phyloP scores from a whole-genome alignment of 2,888 invertebrate species.

The Hetaerina titia region DNA sequence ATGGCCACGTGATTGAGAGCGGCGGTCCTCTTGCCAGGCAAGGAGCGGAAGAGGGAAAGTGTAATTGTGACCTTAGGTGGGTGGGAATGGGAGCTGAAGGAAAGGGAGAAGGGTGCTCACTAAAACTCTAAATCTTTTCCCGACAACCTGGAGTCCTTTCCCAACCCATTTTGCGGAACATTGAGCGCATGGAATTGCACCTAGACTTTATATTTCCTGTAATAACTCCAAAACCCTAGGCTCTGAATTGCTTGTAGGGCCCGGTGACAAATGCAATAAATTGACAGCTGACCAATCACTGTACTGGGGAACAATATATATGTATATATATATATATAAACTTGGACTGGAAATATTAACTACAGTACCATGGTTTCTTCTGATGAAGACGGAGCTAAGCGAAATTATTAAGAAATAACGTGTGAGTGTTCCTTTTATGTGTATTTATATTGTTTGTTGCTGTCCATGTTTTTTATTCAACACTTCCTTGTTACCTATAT shows the following conservation, averaged over 20 bases:
- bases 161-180: conserved; percentile 17
- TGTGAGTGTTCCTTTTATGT: too few species aligned
- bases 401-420: too few species aligned
- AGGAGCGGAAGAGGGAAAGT: not conserved
- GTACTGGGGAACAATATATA: not conserved
- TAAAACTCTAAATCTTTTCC: too few species aligned
- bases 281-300: not conserved
- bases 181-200: not conserved
- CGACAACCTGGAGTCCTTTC: not conserved
- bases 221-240: not conserved
- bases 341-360: too few species aligned
- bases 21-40: not conserved
- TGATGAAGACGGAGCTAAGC: too few species aligned
- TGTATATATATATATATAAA: too few species aligned
- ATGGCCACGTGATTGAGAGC: not conserved
- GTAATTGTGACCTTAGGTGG: not conserved
- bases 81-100: not conserved
- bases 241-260: not conserved
- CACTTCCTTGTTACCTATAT: too few species aligned
- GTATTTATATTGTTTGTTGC: too few species aligned
- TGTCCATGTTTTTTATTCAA: too few species aligned
- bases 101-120: not conserved
- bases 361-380: too few species aligned
- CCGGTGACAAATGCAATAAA: not conserved
- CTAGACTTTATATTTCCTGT: not conserved